phyloP scores from a whole-genome alignment of 2,888 invertebrate genomes.

The Ditylenchus weischeri region DNA sequence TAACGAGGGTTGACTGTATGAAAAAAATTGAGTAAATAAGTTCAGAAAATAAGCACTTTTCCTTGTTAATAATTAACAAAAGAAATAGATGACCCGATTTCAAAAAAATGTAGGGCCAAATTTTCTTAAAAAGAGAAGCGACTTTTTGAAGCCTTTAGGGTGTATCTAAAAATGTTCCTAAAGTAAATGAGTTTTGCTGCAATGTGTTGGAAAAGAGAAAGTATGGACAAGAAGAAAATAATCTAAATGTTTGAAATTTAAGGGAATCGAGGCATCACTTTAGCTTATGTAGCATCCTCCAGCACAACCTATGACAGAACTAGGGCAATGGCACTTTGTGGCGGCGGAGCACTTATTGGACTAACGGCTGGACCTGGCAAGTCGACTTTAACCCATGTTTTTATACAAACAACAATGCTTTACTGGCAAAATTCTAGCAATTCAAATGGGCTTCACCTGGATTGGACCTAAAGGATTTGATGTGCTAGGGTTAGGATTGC shows the following conservation, averaged over 20 bases:
- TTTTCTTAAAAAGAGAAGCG: too few relatives aligned
- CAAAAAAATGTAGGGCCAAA: too few relatives aligned
- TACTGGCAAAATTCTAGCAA: slow-evolving; percentile 18
- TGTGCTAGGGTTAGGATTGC: slow-evolving; percentile 20
- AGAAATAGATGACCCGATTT: too few relatives aligned
- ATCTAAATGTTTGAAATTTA: not conserved
- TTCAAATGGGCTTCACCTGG: slow-evolving; percentile 39
- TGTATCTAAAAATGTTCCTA: too few relatives aligned
- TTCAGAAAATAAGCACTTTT: too few relatives aligned
- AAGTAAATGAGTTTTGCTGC: too few relatives aligned
- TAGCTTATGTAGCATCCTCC: slow-evolving; percentile 35
- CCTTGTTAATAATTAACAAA: too few relatives aligned
- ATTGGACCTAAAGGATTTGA: slow-evolving; percentile 35
- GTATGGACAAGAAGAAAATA: not conserved
- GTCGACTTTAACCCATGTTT: not conserved
- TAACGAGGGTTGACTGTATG: too few relatives aligned
- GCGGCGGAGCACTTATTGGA: slow-evolving; percentile 40
- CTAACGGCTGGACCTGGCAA: slow-evolving; percentile 38
- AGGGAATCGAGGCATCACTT: slow-evolving; percentile 39
- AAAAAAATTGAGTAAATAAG: too few relatives aligned
- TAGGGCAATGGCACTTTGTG: slow-evolving; percentile 35
- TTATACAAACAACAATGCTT: too few relatives aligned
- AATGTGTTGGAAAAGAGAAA: too few relatives aligned
- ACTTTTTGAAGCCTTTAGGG: too few relatives aligned
- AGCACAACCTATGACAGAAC: slow-evolving; percentile 32